Evolutionary conservation across 1,140 invertebrate genomes (phyloP).

Genomic region (Drosophila arawakana): DNA sequence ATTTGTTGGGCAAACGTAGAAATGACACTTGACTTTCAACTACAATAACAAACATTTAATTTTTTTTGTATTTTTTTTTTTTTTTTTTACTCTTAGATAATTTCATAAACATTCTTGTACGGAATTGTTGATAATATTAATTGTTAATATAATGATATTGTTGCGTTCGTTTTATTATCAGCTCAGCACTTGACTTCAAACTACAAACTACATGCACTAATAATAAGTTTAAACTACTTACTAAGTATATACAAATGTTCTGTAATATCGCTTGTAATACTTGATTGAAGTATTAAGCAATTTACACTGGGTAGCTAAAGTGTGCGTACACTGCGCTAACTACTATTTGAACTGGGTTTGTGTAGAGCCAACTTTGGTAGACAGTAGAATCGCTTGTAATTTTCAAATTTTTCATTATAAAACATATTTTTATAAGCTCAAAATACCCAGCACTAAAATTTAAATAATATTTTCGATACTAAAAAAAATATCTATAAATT

Average conservation of each 20-base stretch:
- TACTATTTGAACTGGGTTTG: too few relatives aligned
- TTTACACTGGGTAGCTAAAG: neutral
- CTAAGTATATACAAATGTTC: slow-evolving; percentile 6
- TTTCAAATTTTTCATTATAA: too few relatives aligned
- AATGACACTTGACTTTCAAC: slow-evolving; percentile 23
- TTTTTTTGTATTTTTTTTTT: slow-evolving; percentile 7
- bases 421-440: too few relatives aligned
- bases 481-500: too few relatives aligned
- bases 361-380: too few relatives aligned
- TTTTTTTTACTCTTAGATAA: slow-evolving; percentile 51
- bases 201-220: neutral
- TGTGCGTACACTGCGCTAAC: neutral
- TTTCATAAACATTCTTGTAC: slow-evolving; percentile 53
- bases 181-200: slow-evolving; percentile 38
- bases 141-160: slow-evolving; percentile 50
- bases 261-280: slow-evolving; percentile 35
- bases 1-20: slow-evolving; percentile 21
- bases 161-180: slow-evolving; percentile 43
- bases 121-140: slow-evolving; percentile 46
- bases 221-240: neutral
- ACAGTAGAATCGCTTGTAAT: too few relatives aligned
- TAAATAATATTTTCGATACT: too few relatives aligned
- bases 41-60: neutral
- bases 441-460: too few relatives aligned
- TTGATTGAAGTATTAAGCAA: slow-evolving; percentile 21